A percentile compares a stretch with the other conserved stretches of the same genome.
These are phyloP conservation scores for Drosophila pseudotalamancana DNA, from an alignment of 2,888 invertebrate species.

Conservation along the genomic window DNA sequence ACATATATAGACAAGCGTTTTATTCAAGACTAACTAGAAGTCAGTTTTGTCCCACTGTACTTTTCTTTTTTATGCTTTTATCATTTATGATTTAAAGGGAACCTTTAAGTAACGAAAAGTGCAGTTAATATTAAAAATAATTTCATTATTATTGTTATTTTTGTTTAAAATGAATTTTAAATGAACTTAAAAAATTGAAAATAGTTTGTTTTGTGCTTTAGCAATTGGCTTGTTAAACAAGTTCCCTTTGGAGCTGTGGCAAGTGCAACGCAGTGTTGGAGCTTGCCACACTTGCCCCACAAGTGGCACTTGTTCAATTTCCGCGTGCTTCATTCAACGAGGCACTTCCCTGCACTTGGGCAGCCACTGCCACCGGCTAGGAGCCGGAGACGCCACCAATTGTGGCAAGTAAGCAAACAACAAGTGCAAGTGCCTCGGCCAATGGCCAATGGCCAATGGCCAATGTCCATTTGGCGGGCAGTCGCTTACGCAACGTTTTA, in stretches of 20 bases:
- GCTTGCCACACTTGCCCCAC: neutral
- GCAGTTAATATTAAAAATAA: too few species aligned
- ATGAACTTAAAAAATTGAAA: neutral
- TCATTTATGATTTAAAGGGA: too few species aligned
- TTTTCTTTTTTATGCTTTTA: too few species aligned
- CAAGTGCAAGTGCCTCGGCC: constrained; percentile 37
- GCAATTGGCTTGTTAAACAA: neutral
- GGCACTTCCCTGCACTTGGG: constrained; percentile 34
- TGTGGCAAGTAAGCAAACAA: constrained; percentile 4
- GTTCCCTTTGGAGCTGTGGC: neutral
- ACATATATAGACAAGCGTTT: too few species aligned
- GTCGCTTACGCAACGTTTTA: constrained; percentile 44
- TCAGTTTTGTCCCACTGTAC: too few species aligned
- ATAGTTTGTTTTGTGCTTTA: neutral
- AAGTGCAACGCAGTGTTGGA: constrained; percentile 4
- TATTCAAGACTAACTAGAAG: too few species aligned
- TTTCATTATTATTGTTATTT: neutral
- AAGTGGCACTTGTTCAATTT: constrained; percentile 22
- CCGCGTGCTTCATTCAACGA: constrained; percentile 29
- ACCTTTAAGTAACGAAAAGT: too few species aligned
- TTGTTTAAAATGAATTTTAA: neutral
- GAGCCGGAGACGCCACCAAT: constrained; percentile 7
- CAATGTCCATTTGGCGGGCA: constrained; percentile 35
- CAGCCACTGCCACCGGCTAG: constrained; percentile 36
- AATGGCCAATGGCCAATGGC: constrained; percentile 43